phyloP scores from a whole-genome alignment of 2,113 vertebrate genomes.

The Atlantisia rogersi region DNA sequence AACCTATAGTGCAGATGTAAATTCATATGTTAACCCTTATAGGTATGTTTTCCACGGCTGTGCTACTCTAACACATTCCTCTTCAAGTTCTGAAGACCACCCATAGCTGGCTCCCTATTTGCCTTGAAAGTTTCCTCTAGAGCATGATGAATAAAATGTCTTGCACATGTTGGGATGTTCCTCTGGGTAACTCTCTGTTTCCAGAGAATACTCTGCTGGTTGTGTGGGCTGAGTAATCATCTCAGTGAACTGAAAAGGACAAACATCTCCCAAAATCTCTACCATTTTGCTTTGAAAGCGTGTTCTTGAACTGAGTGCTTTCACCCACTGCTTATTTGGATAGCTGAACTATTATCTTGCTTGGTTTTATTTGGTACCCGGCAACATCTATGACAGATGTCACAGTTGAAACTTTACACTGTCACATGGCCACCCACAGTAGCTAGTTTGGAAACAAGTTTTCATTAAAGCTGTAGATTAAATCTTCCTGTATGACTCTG shows the following conservation, averaged over 20 bases:
- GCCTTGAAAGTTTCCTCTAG: conserved; percentile 38
- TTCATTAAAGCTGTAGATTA: neutral
- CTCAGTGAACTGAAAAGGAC: conserved; percentile 4
- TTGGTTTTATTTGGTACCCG: neutral
- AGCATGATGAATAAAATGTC: conserved; percentile 58
- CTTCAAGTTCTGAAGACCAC: conserved; percentile 60
- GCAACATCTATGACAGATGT: neutral
- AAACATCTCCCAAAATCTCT: conserved; percentile 26
- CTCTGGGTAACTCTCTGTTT: conserved; percentile 33
- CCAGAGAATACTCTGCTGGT: neutral
- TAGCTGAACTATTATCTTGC: neutral
- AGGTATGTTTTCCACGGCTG: conserved; percentile 28
- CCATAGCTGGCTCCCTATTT: conserved; percentile 56
- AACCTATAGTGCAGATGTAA: neutral
- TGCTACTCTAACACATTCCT: conserved; percentile 51
- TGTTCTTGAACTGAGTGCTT: neutral
- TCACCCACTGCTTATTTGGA: neutral
- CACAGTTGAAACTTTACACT: conserved; percentile 1
- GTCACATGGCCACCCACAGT: neutral
- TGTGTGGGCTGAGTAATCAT: conserved; percentile 22
- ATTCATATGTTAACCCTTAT: conserved; percentile 32
- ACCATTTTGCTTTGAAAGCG: neutral
- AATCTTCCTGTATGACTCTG: neutral
- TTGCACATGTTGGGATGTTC: conserved; percentile 59
- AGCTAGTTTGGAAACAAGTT: neutral